These are phyloP conservation scores for Phymatocera aterrima DNA, from an alignment of 2,888 invertebrate species.

Conservation along the genomic window DNA sequence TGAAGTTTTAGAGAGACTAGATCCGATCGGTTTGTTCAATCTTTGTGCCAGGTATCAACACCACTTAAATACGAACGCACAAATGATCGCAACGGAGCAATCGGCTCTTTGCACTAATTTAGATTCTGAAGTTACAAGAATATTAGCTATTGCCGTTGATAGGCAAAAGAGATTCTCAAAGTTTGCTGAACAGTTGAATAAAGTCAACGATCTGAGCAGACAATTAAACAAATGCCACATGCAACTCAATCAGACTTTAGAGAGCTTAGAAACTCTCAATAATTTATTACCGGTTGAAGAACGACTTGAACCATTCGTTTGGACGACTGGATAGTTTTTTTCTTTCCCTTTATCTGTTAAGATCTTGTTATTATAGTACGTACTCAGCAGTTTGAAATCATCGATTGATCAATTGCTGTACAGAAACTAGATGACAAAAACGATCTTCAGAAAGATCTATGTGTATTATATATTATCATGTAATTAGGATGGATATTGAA, in stretches of 20 bases:
- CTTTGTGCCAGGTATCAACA: slow-evolving; percentile 89
- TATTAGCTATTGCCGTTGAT: slow-evolving; percentile 85
- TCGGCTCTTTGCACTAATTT: slow-evolving; percentile 84
- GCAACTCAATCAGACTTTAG: slow-evolving; percentile 88
- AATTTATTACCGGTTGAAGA: slow-evolving; percentile 88
- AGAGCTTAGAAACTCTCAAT: slow-evolving; percentile 91
- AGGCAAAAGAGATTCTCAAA: slow-evolving; percentile 90
- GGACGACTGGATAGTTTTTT: slow-evolving; percentile 83
- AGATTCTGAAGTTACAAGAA: slow-evolving; percentile 83
- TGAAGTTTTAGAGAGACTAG: slow-evolving; percentile 88
- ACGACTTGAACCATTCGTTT: slow-evolving; percentile 91
- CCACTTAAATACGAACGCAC: slow-evolving; percentile 89
- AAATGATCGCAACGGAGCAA: slow-evolving; percentile 88
- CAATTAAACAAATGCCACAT: slow-evolving; percentile 89
- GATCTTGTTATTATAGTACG: neutral
- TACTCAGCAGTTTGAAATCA: neutral
- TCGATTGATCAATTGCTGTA: neutral
- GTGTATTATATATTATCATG: slow-evolving; percentile 6
- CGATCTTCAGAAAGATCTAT: neutral
- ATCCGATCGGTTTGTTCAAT: slow-evolving; percentile 83
- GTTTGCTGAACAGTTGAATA: slow-evolving; percentile 89
- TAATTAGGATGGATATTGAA: slow-evolving; percentile 20
- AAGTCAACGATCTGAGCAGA: slow-evolving; percentile 89
- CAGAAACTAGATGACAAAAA: neutral
- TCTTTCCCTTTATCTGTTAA: neutral